Conservation (phyloP, 1,140 invertebrate species). For the Meloidogyne floridensis region DNA sequence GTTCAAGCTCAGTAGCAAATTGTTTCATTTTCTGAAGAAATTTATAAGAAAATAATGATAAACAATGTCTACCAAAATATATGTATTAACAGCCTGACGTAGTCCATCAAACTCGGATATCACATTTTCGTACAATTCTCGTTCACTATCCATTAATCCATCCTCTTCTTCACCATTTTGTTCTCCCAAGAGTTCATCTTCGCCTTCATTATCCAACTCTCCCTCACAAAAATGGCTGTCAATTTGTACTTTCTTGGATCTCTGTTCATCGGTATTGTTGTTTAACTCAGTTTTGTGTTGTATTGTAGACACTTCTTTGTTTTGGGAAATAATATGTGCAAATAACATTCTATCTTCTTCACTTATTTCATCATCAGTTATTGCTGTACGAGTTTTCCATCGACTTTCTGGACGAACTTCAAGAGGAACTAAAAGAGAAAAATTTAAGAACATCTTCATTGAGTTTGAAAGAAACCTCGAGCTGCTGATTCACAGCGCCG, state of each 20-base stretch:
- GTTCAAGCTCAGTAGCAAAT: conserved; percentile 52
- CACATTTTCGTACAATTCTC: conserved; percentile 43
- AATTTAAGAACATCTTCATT: neutral
- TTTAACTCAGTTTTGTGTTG: neutral
- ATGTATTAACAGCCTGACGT: conserved; percentile 42
- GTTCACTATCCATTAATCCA: conserved; percentile 42
- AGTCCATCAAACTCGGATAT: conserved; percentile 49
- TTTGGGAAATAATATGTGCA: neutral
- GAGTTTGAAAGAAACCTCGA: neutral
- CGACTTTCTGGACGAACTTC: conserved; percentile 19
- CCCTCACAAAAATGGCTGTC: neutral
- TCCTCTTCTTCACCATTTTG: conserved; percentile 52
- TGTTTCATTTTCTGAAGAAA: conserved; percentile 39
- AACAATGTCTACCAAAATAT: conserved; percentile 37
- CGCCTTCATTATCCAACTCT: neutral
- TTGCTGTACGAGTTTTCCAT: conserved; percentile 20
- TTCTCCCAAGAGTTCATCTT: conserved; percentile 2
- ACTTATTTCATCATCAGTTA: conserved; percentile 10
- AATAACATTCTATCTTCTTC: neutral
- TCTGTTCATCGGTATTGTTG: neutral
- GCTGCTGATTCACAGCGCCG: neutral
- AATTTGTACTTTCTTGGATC: neutral
- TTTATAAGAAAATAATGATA: too few species aligned
- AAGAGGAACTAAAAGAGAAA: conserved; percentile 34
- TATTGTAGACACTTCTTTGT: neutral